Base-by-base conservation (phyloP, 2,888 invertebrate species). In the Fabriciana adippe region DNA sequence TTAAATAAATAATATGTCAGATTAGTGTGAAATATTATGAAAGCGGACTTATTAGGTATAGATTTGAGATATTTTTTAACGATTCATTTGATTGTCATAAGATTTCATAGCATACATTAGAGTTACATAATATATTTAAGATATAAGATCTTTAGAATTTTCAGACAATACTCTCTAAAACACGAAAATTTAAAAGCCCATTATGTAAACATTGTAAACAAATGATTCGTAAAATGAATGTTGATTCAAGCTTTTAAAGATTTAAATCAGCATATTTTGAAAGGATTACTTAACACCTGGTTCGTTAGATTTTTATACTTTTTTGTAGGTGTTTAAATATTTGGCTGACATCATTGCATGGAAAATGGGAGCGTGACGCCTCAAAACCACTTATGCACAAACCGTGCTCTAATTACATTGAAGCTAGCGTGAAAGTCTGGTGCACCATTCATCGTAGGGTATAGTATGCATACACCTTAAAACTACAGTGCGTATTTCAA, bases 371-470 rank as follows among this genome's bases (percentile, higher is more conserved):
- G 80, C 82, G 55, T 53, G 55, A 62, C 79, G 77, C 83, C 88
- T 83, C 78, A 85, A 84, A 82, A 81, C 82, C 85, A 87, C 87
- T 88, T 87, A 85, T 83, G 84, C 80, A 82, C 81, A 85, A 86
- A 80, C 83, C 76, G 77, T 79, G 78, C 83, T 84, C 86, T 89
- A 90, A 90, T 89, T 89, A 89, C 86, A 89, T 87, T 88, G 90
- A 86, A 87, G 82, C 78, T 79, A 81, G 81, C 80, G 81, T 82
- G 84, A 88, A 86, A 87, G 81, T 81, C 82, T 76, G 76, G 72
- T 61, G 76, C 76, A 76, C 54, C 79, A 86, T 89, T 89, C 87
- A 88, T 81, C 76, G 81, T 80, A 72, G 72, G 73, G 77, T 53
- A 41, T 56, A 26, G 18, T 31, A 41, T n/a, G 48, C 50, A 11